phyloP scores from a whole-genome alignment of 2,888 invertebrate genomes.

The Drosophila siamana region DNA sequence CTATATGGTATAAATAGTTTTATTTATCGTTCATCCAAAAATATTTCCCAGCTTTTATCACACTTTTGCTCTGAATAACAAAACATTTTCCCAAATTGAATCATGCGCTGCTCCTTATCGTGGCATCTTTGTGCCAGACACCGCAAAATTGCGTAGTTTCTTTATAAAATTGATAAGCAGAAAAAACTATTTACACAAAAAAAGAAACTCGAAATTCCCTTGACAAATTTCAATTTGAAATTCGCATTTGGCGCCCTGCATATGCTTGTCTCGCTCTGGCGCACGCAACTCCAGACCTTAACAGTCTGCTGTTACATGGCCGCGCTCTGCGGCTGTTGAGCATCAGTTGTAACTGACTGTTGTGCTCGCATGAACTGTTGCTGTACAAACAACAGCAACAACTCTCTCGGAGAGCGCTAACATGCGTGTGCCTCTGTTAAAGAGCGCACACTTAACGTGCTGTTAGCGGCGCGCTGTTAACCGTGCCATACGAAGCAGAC shows the following conservation, averaged over 20 bases:
- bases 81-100: neutral
- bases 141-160: neutral
- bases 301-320: slow-evolving; percentile 1
- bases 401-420: slow-evolving; percentile 1
- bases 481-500: slow-evolving; percentile 25
- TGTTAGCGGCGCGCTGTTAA: slow-evolving; percentile 3
- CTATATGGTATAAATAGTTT: slow-evolving; percentile 13
- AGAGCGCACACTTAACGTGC: neutral
- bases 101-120: slow-evolving; percentile 6
- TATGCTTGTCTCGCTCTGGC: slow-evolving; percentile 39
- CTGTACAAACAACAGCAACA: neutral
- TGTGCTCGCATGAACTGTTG: slow-evolving; percentile 15
- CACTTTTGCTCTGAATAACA: neutral
- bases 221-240: slow-evolving; percentile 9
- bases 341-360: slow-evolving; percentile 20
- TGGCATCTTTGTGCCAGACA: too few relatives aligned
- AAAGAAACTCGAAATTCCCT: neutral
- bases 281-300: slow-evolving; percentile 24
- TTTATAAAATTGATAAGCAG: neutral
- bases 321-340: slow-evolving; percentile 23
- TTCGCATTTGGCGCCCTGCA: slow-evolving; percentile 26
- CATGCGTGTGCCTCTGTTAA: slow-evolving; percentile 8
- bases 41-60: neutral
- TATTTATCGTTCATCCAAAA: slow-evolving; percentile 8
- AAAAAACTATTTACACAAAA: neutral